Base-by-base conservation (phyloP, 2,113 vertebrate species). In the Bombycilla garrulus region DNA sequence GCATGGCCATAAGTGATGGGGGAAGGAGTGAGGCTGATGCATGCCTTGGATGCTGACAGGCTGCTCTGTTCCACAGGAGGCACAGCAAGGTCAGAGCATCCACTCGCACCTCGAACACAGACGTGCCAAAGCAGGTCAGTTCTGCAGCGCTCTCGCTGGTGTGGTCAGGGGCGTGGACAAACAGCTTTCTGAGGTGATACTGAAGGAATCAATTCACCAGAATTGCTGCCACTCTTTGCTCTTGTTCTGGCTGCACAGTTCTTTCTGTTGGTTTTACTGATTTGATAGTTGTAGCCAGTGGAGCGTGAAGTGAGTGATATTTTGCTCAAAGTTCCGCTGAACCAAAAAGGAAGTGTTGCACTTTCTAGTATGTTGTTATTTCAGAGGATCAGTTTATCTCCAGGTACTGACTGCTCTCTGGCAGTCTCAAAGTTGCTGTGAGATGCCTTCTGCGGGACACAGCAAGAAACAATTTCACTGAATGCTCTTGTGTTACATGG, bases 61-160 rank as follows among this genome's bases (percentile, higher is more conserved):
- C 24, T 88, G 50, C 86, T 97, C 87, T 98, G 58, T 97, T 97
- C 92, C 83, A 47, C 97, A 99, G 99, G 97, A 98, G 98, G 95
- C 98, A 99, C 98, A 99, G 99, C 97, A 99, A 97, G 98, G 96
- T 98, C 48, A 98, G 97, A 94, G 96, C 95, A 20, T 98, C 98
- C n/a, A 58, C 98, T 86, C 98, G 97, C 6, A 86, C 98, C 92
- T 91, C 97, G 2, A 97, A 95, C 91, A 31, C 97, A 9, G 98
- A 99, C 13, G 86, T 98, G 97, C 98, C 98, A 78, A 99, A 98
- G 96, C 99, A 99, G 99, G 99, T 99, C 45, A 98, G 98, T 98
- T 54, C 29, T 47, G 48, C 57, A 31, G 38, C 12, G 3, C 64
- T 40, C 40, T 67, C 1, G 0, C 2, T 24, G 11, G 0, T 42